Conservation (phyloP, 2,888 invertebrate species). For the Amaurobius ferox region DNA sequence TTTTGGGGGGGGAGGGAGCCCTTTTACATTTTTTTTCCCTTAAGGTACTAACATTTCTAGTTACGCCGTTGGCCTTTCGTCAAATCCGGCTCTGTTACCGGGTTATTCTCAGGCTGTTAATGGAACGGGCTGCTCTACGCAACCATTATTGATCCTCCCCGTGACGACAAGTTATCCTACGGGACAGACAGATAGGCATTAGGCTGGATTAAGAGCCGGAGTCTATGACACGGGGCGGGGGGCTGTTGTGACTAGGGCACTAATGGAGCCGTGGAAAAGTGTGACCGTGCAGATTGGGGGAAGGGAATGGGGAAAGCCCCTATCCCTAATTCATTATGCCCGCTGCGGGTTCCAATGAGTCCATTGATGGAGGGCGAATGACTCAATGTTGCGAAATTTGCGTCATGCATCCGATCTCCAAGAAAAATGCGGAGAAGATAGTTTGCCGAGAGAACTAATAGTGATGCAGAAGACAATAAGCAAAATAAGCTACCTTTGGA, state of each 20-base stretch:
- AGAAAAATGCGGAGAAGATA: constrained; percentile 2
- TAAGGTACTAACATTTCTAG: no score
- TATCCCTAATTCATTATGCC: constrained; percentile 14
- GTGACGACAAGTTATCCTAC: constrained; percentile 37
- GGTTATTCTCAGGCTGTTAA: neutral
- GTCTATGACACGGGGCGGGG: constrained; percentile 35
- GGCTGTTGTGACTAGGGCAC: constrained; percentile 48
- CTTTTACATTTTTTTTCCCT: no score
- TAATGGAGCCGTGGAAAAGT: constrained; percentile 48
- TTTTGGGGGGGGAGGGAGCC: no score
- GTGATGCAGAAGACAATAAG: no score
- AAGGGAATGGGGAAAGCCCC: constrained; percentile 27
- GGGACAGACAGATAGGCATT: constrained; percentile 31
- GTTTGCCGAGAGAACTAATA: no score
- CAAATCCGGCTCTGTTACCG: neutral
- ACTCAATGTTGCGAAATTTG: constrained; percentile 35
- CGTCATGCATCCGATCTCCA: neutral
- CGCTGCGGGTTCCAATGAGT: constrained; percentile 20
- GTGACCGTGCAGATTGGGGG: constrained; percentile 19
- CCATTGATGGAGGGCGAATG: constrained; percentile 27
- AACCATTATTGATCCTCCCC: constrained; percentile 39
- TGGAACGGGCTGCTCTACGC: neutral
- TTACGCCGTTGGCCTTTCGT: no score
- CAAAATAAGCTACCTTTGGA: no score
- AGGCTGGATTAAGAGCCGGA: constrained; percentile 28